A percentile compares a stretch with the other conserved stretches of the same genome.
Conservation (phyloP, 2,113 vertebrate species). For the Prochilodus magdalenae region DNA sequence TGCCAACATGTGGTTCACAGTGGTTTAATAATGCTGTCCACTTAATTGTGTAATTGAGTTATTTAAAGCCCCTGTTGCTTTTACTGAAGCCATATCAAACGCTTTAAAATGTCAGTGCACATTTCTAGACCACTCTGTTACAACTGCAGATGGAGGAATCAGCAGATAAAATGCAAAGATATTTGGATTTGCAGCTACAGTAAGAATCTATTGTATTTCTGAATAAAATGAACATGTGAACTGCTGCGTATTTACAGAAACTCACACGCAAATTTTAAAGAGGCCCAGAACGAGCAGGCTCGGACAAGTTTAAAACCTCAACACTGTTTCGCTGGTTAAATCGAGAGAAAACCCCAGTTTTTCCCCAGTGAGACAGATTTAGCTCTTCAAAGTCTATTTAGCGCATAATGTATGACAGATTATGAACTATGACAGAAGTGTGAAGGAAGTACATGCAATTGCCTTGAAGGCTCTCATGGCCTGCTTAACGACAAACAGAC, state of each 20-base stretch:
- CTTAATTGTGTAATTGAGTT: slow-evolving; percentile 69
- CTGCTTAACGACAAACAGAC: slow-evolving; percentile 82
- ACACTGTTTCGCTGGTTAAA: background rate
- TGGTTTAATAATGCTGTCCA: slow-evolving; percentile 67
- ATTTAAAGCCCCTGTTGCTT: slow-evolving; percentile 71
- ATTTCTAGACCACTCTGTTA: slow-evolving; percentile 54
- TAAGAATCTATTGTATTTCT: background rate
- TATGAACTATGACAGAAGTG: slow-evolving; percentile 75
- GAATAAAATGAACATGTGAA: background rate
- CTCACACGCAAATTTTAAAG: background rate
- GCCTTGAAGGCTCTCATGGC: slow-evolving; percentile 68
- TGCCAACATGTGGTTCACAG: slow-evolving; percentile 71
- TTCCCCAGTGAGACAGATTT: slow-evolving; percentile 43
- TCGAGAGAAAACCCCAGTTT: background rate
- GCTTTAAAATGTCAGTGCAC: slow-evolving; percentile 51
- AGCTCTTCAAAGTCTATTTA: slow-evolving; percentile 52
- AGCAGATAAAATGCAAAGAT: slow-evolving; percentile 32
- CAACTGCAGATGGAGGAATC: slow-evolving; percentile 12
- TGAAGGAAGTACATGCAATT: slow-evolving; percentile 75
- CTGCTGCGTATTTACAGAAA: background rate
- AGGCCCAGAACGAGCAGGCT: background rate
- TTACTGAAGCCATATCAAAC: slow-evolving; percentile 60
- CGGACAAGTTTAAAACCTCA: background rate
- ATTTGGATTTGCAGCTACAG: slow-evolving; percentile 34
- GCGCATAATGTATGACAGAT: slow-evolving; percentile 71